Conservation (phyloP, 1,140 invertebrate species). For the Mycetomoellerius zeteki region DNA sequence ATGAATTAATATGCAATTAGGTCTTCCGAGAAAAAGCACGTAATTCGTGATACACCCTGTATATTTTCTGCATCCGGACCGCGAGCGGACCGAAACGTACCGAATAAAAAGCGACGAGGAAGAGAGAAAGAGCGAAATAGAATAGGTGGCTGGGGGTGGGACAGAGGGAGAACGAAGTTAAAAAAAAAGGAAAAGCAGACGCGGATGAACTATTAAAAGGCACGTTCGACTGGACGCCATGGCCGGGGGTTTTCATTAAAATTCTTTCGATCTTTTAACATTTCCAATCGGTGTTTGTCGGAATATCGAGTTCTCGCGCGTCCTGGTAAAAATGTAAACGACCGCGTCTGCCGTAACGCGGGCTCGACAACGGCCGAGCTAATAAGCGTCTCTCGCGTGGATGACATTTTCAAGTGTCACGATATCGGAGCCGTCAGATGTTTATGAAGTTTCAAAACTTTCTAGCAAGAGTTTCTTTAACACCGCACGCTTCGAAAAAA, state of each 20-base stretch:
- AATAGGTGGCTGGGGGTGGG: slow-evolving; percentile 20
- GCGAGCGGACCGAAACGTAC: slow-evolving; percentile 74
- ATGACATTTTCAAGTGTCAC: slow-evolving; percentile 58
- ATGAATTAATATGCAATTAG: neutral
- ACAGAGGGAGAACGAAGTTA: slow-evolving; percentile 30
- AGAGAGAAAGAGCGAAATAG: slow-evolving; percentile 32
- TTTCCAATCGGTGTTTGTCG: slow-evolving; percentile 79
- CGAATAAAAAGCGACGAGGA: slow-evolving; percentile 64
- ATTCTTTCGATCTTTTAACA: slow-evolving; percentile 79
- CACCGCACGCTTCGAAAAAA: neutral
- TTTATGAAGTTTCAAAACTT: slow-evolving; percentile 45
- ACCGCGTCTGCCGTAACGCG: slow-evolving; percentile 55
- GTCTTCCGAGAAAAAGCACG: neutral
- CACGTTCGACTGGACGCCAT: slow-evolving; percentile 71
- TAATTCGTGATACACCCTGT: slow-evolving; percentile 55
- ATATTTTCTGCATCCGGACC: slow-evolving; percentile 75
- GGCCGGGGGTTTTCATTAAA: slow-evolving; percentile 78
- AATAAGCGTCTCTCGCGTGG: slow-evolving; percentile 54
- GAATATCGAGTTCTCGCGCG: slow-evolving; percentile 78
- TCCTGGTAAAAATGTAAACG: slow-evolving; percentile 76
- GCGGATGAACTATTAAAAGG: slow-evolving; percentile 80
- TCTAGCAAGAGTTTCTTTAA: neutral
- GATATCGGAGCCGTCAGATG: slow-evolving; percentile 18
- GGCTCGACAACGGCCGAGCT: slow-evolving; percentile 51
- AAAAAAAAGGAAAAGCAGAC: slow-evolving; percentile 68